Percentiles rank a stretch among this genome's conserved stretches.
phyloP scores from a whole-genome alignment of 2,888 invertebrate genomes.

The Zygothrica quintamaculata region DNA sequence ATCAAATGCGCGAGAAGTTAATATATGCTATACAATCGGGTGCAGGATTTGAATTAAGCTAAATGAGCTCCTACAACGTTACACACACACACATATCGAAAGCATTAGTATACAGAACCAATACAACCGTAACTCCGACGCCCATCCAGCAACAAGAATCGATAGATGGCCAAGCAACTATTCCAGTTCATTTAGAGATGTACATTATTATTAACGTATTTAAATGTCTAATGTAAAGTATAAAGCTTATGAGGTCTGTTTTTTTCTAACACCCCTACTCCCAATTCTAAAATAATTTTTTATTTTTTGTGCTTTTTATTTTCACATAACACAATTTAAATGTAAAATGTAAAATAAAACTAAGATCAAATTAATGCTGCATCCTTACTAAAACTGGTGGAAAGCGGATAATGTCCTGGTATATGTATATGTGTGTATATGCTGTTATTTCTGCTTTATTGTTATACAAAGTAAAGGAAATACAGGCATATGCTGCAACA shows the following conservation, averaged over 20 bases:
- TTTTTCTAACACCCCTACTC: too few relatives aligned
- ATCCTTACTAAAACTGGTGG: constrained; percentile 9
- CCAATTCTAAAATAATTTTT: too few relatives aligned
- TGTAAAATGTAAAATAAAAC: constrained; percentile 27
- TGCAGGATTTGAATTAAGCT: constrained; percentile 97
- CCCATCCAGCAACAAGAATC: constrained; percentile 34
- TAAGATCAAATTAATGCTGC: constrained; percentile 11
- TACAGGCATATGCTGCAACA: constrained; percentile 39
- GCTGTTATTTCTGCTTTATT: constrained; percentile 50
- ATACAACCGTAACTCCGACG: constrained; percentile 21
- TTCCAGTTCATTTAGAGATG: constrained; percentile 57
- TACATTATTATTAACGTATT: constrained; percentile 60
- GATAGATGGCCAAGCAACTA: constrained; percentile 39
- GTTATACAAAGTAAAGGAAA: constrained; percentile 51
- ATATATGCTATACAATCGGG: constrained; percentile 97
- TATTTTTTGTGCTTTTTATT: constrained; percentile 50
- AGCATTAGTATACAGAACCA: too few relatives aligned
- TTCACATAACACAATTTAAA: constrained; percentile 47
- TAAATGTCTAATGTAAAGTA: constrained; percentile 59
- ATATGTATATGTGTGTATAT: constrained; percentile 11
- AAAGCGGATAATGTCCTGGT: too few relatives aligned
- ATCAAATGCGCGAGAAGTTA: constrained; percentile 91
- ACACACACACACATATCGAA: constrained; percentile 56
- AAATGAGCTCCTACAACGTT: constrained; percentile 79
- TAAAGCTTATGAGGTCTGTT: constrained; percentile 72